Base-by-base conservation (phyloP, 2,888 invertebrate genomes). In the Ectemnius cavifrons region DNA sequence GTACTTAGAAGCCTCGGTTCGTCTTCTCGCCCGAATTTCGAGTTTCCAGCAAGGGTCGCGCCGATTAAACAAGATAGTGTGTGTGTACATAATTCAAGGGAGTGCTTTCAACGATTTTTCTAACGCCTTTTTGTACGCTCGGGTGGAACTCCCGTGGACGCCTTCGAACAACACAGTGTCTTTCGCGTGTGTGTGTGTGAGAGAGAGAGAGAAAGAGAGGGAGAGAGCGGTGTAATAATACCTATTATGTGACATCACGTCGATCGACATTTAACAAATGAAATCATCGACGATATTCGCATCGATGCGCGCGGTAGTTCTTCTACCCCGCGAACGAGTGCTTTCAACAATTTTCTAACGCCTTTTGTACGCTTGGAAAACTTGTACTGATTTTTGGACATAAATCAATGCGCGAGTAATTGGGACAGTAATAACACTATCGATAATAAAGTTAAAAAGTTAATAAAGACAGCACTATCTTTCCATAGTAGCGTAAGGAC, bases 101-200 rank as follows among this genome's bases (percentile, higher is more conserved):
- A 52, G 52, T 52, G 52, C 52, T 52, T 52, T 52, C n/a, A 52
- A 52, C 52, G 52, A 52, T 52, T 52, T 52, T 52, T 52, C 52
- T 52, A 52, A 52, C 16, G n/a, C 52, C 52, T 52, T 52, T 52
- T 52, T 52, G 52, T 52, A 52, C 52, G n/a, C 52, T 52, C 52
- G 52, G 52, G 52, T 14, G 16, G 16, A 16, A 52, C 37, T 37
- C 37, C 37, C 37, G 37, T 37, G 37, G 37, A 37, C 37, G 37
- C 37, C 37, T 37, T 37, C 37, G 37, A 37, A 37, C 37, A 37
- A 37, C 37, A 37, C 37, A 37, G 37, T 37, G 37, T 37, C 8
- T 11, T 11, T 37, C 37, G 37, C 37, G 11, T 11, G 52, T 16
- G 52, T 16, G 52, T 1, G 14, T 0, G 49, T 2, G 49, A 13